Conservation (phyloP, 1,140 invertebrate species). For the Sipha flava region DNA sequence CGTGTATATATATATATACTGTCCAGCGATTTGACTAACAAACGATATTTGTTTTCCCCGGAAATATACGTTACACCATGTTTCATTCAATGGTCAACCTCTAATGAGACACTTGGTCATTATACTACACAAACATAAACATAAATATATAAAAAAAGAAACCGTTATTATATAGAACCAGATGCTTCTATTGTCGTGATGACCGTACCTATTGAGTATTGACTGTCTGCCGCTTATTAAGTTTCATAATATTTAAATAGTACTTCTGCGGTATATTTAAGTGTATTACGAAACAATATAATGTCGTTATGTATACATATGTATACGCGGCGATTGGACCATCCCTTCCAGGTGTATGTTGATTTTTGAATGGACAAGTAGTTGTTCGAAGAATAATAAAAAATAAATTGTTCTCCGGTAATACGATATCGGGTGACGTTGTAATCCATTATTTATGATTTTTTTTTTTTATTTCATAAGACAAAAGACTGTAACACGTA, state of each 20-base stretch:
- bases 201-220: conserved; percentile 8
- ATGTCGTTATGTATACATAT: conserved; percentile 3
- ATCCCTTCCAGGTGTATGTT: conserved; percentile 25
- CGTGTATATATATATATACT: too few species aligned
- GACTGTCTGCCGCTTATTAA: conserved; percentile 27
- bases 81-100: conserved; percentile 13
- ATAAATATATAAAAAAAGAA: background rate
- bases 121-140: background rate
- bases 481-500: conserved; percentile 14
- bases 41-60: background rate
- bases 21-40: background rate
- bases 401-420: background rate
- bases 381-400: background rate
- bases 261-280: background rate
- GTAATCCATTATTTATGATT: conserved; percentile 32
- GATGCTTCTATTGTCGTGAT: conserved; percentile 13
- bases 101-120: conserved; percentile 27
- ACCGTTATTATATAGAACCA: conserved; percentile 1
- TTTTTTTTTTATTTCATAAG: conserved; percentile 12
- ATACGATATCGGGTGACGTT: conserved; percentile 11
- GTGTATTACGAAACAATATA: conserved; percentile 19
- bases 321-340: background rate
- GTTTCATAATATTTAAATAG: background rate
- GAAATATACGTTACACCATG: background rate
- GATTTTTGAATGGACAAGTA: conserved; percentile 19